Percentiles rank a stretch among this genome's conserved stretches.
These are phyloP conservation scores for Rhorus exstirpatorius DNA, from an alignment of 2,888 invertebrate species.

Conservation along the genomic window DNA sequence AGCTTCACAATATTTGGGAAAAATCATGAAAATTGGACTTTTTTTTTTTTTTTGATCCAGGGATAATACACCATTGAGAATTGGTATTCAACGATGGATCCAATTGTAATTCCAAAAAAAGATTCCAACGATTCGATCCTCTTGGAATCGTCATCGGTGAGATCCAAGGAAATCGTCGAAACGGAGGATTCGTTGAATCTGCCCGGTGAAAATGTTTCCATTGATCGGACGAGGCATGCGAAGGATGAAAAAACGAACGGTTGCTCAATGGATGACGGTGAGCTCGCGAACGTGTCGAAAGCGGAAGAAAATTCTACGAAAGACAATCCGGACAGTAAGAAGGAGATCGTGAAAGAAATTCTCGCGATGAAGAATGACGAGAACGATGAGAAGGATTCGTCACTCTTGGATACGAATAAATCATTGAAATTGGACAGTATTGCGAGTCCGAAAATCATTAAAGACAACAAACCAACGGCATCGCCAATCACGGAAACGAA, in stretches of 20 bases:
- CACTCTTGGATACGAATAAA: conserved; percentile 37
- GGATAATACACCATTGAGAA: conserved; percentile 24
- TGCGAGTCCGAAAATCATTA: conserved; percentile 45
- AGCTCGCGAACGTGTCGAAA: not conserved
- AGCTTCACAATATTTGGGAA: not conserved
- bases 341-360: conserved; percentile 27
- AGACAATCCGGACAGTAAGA: conserved; percentile 28
- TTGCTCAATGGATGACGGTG: not conserved
- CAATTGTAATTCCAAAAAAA: conserved; percentile 20
- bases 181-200: conserved; percentile 26
- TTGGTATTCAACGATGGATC: conserved; percentile 56
- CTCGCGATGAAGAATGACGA: conserved; percentile 25
- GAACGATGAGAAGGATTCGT: conserved; percentile 49
- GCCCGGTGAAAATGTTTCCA: conserved; percentile 8
- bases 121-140: conserved; percentile 42
- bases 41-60: conserved; percentile 29
- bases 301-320: conserved; percentile 34
- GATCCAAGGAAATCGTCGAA: conserved; percentile 35
- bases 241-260: conserved; percentile 29
- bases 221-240: not conserved
- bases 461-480: conserved; percentile 27
- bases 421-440: conserved; percentile 52
- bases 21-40: too few species aligned
- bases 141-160: conserved; percentile 16
- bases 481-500: conserved; percentile 42